A percentile compares a stretch with the other conserved stretches of the same genome.
Conservation (phyloP, 2,888 invertebrate genomes). For the Parascotia fuliginaria region DNA sequence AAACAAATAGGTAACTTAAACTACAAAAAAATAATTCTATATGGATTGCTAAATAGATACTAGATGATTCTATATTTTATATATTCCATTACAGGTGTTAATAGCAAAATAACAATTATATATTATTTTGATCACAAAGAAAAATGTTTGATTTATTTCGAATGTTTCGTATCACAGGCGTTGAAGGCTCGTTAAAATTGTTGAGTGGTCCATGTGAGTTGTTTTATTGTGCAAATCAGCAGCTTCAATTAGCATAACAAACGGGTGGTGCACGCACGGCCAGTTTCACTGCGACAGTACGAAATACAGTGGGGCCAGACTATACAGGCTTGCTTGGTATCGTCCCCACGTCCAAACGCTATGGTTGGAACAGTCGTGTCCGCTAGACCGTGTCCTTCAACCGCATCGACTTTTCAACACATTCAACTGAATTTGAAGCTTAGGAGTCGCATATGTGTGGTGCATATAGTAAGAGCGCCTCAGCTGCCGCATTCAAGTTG, state of each 20-base stretch:
- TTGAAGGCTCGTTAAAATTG: slow-evolving; percentile 63
- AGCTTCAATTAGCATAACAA: slow-evolving; percentile 77
- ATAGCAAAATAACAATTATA: not conserved
- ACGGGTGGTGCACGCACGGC: slow-evolving; percentile 57
- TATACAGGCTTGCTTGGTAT: slow-evolving; percentile 61
- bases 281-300: slow-evolving; percentile 32
- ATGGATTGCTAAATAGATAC: no score
- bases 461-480: slow-evolving; percentile 23
- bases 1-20: no score
- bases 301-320: slow-evolving; percentile 7
- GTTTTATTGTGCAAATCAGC: slow-evolving; percentile 81
- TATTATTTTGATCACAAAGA: slow-evolving; percentile 6
- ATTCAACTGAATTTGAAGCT: slow-evolving; percentile 49
- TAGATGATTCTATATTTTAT: slow-evolving; percentile 5
- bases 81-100: slow-evolving; percentile 7
- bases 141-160: slow-evolving; percentile 20
- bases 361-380: slow-evolving; percentile 54
- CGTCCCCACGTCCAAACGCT: slow-evolving; percentile 68
- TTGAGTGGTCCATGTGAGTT: slow-evolving; percentile 54
- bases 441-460: slow-evolving; percentile 32
- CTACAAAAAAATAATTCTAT: no score
- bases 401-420: slow-evolving; percentile 65
- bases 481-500: slow-evolving; percentile 20
- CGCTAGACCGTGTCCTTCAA: slow-evolving; percentile 75
- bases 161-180: slow-evolving; percentile 23